These are phyloP conservation scores for Xiphophorus couchianus DNA, from an alignment of 2,113 vertebrate species.

Conservation along the genomic window DNA sequence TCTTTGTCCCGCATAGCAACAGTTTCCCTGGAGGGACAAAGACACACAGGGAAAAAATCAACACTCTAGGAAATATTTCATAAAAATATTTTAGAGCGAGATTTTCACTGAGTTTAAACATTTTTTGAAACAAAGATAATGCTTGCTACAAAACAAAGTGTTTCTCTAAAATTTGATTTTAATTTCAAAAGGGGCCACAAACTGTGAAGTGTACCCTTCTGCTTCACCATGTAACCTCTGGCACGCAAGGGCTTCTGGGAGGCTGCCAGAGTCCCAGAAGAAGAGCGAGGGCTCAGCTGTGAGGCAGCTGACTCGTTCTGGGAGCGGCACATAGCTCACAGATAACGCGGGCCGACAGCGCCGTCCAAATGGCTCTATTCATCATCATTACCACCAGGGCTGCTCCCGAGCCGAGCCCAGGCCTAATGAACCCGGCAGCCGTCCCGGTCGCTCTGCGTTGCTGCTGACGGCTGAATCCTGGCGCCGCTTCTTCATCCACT, in stretches of 20 bases:
- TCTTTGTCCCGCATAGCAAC: constrained; percentile 97
- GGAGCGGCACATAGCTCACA: constrained; percentile 44
- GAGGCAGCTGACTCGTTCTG: constrained; percentile 44
- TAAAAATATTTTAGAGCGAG: too few species aligned
- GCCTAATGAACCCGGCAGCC: constrained; percentile 59
- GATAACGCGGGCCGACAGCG: constrained; percentile 41
- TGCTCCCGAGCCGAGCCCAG: constrained; percentile 30
- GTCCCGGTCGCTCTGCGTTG: constrained; percentile 40
- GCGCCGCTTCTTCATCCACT: constrained; percentile 65
- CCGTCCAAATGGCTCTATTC: constrained; percentile 68
- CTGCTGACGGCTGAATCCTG: constrained; percentile 22
- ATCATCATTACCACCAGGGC: constrained; percentile 62
- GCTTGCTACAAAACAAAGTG: too few species aligned
- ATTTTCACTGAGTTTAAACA: too few species aligned
- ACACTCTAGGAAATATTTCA: too few species aligned
- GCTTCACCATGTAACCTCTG: constrained; percentile 16
- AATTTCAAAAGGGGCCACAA: too few species aligned
- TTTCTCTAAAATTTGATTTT: too few species aligned
- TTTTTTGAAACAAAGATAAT: too few species aligned
- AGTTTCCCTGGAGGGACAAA: constrained; percentile 81
- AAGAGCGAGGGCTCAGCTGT: constrained; percentile 61
- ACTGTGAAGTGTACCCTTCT: too few species aligned
- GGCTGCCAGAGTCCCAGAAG: constrained; percentile 23
- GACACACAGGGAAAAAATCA: background rate
- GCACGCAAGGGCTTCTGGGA: constrained; percentile 48